Evolutionary conservation across 2,113 vertebrate species (phyloP).

Genomic region (Nesogale talazaci): DNA sequence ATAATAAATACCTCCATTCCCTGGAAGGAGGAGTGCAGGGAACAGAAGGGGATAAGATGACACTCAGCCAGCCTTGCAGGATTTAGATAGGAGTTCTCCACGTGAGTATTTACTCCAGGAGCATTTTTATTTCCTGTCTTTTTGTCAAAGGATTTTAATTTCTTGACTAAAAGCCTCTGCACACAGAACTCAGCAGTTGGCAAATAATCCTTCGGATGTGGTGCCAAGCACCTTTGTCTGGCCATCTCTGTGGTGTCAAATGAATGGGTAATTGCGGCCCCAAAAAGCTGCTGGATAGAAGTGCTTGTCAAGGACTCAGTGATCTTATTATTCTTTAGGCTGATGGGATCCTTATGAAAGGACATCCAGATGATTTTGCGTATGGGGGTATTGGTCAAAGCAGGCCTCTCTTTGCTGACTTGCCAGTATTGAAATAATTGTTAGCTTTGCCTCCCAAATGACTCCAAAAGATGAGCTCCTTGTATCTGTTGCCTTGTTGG

Average conservation of each 20-base stretch:
- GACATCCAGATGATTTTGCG: neutral
- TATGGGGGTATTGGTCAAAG: neutral
- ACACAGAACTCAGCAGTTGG: conserved; percentile 60
- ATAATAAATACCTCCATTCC: conserved; percentile 25
- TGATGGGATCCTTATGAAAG: neutral
- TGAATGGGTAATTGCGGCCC: neutral
- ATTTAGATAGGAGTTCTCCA: conserved; percentile 57
- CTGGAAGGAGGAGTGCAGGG: conserved; percentile 22
- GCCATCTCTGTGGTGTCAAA: neutral
- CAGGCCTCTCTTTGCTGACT: conserved; percentile 9
- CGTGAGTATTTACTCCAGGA: conserved; percentile 51
- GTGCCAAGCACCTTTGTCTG: conserved; percentile 22
- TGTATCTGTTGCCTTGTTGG: neutral
- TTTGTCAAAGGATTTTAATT: conserved; percentile 70
- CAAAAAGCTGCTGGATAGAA: neutral
- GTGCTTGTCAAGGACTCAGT: neutral
- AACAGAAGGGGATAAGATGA: conserved; percentile 39
- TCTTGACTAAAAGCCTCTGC: conserved; percentile 64
- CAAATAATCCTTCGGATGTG: conserved; percentile 62
- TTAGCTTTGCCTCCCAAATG: conserved; percentile 21
- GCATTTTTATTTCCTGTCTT: conserved; percentile 39
- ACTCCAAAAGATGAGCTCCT: neutral
- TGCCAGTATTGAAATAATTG: neutral
- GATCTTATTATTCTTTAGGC: neutral
- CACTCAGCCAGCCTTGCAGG: conserved; percentile 36